These are phyloP conservation scores for Passerina amoena DNA, from an alignment of 2,113 vertebrate genomes.

Conservation along the genomic window DNA sequence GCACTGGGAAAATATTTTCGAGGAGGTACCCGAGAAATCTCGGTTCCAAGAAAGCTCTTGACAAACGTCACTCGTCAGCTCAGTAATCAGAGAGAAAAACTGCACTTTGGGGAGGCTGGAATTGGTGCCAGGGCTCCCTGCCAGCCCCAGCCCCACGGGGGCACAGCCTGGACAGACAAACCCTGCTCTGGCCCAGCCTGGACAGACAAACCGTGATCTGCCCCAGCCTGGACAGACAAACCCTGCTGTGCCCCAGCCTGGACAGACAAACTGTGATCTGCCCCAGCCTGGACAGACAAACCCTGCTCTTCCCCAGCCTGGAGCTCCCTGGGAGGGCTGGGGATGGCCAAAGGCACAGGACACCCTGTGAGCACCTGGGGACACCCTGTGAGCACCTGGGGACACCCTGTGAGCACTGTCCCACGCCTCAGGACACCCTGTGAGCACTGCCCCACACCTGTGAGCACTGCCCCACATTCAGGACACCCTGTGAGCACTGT, in stretches of 20 bases:
- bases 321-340: background rate
- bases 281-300: background rate
- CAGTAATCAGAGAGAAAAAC: background rate
- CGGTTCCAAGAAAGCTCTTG: background rate
- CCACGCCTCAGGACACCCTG: too few relatives aligned
- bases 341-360: background rate
- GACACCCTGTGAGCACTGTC: background rate
- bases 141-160: background rate
- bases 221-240: background rate
- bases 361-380: background rate
- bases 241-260: background rate
- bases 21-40: background rate
- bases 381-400: too few relatives aligned
- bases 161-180: background rate
- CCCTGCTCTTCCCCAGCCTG: background rate
- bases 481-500: background rate
- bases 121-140: background rate
- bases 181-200: background rate
- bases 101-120: background rate
- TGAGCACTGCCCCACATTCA: fast-evolving
- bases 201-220: background rate
- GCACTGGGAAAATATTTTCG: background rate
- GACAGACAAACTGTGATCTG: background rate
- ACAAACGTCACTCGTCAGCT: background rate
- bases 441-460: background rate